Evolutionary conservation across 1,140 invertebrate genomes (phyloP).

Genomic region (Diabrotica virgifera): DNA sequence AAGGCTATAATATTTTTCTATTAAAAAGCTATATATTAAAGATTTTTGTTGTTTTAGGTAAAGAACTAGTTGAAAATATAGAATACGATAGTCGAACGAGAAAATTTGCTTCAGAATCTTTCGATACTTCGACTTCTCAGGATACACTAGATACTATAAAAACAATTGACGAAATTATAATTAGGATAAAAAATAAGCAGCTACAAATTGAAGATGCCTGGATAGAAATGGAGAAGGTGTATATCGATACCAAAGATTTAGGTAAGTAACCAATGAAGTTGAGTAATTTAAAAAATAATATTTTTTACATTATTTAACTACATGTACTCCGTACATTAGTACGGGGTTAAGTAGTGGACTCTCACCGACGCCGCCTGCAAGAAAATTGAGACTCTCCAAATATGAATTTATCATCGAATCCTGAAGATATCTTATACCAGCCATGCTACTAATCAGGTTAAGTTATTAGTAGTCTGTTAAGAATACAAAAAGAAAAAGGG

Average conservation of each 20-base stretch:
- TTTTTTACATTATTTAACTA: too few relatives aligned
- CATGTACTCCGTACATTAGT: too few relatives aligned
- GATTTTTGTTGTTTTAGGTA: conserved; percentile 29
- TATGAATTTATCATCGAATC: too few relatives aligned
- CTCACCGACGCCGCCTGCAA: too few relatives aligned
- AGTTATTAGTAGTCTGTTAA: too few relatives aligned
- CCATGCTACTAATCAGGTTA: too few relatives aligned
- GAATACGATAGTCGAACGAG: conserved; percentile 45
- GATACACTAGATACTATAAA: conserved; percentile 60
- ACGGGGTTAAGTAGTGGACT: too few relatives aligned
- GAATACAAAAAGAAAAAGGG: too few relatives aligned
- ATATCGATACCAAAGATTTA: conserved; percentile 61
- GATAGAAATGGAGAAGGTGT: conserved; percentile 57
- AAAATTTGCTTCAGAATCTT: conserved; percentile 43
- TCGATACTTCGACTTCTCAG: conserved; percentile 53
- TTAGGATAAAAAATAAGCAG: conserved; percentile 59
- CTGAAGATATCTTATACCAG: too few relatives aligned
- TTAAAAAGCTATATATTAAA: neutral
- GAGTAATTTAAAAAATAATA: neutral
- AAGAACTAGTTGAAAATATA: conserved; percentile 43
- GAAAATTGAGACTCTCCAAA: too few relatives aligned
- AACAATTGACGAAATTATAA: conserved; percentile 55
- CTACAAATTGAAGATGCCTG: conserved; percentile 60
- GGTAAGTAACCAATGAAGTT: conserved; percentile 12
- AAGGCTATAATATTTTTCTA: too few relatives aligned